Base-by-base conservation (phyloP, 1,140 invertebrate species). In the Rhagoletis pomonella region DNA sequence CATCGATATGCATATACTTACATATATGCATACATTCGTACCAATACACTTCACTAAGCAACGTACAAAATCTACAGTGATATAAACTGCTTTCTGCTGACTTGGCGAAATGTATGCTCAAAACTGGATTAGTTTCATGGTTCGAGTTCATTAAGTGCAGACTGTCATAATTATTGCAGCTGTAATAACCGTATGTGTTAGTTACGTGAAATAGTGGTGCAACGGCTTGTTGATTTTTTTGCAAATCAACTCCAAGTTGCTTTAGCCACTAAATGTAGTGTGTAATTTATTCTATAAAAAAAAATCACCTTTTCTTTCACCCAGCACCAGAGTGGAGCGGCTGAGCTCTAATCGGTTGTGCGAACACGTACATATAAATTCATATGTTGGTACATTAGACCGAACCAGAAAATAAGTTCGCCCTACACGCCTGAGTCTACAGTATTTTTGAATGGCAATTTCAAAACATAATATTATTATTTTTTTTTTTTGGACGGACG, bases 41-140 rank as follows among this genome's bases (percentile, higher is more conserved):
- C 29, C 29, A 29, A 29, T 29, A 29, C 29, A 29, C 29, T 29
- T 29, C 29, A 29, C 29, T 29, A 29, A 29, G 1, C 29, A 29
- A 29, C 29, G 29, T 29, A 29, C 29, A 29, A 29, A 29, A 29
- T 29, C 29, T 29, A 29, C 29, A 29, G 29, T 29, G 29, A 29
- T 29, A 29, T 29, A 29, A 29, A 29, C 29, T 0, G 29, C 29
- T 29, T 29, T 29, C 64, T 67, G 64, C 64, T 12, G 64, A 67
- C 19, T 67, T 29, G 3, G 64, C 64, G 39, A 29, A 39, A 29
- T 9, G 12, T 67, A 19, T 29, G 64, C 6, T 73, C 1, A 17
- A 73, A 73, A 73, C 69, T 73, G 69, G 69, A 73, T 73, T 73
- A 73, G 69, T 73, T 73, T n/a, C 69, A 73, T 44, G 69, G 69